phyloP scores from a whole-genome alignment of 2,113 vertebrate species.

The Spilogale gracilis region DNA sequence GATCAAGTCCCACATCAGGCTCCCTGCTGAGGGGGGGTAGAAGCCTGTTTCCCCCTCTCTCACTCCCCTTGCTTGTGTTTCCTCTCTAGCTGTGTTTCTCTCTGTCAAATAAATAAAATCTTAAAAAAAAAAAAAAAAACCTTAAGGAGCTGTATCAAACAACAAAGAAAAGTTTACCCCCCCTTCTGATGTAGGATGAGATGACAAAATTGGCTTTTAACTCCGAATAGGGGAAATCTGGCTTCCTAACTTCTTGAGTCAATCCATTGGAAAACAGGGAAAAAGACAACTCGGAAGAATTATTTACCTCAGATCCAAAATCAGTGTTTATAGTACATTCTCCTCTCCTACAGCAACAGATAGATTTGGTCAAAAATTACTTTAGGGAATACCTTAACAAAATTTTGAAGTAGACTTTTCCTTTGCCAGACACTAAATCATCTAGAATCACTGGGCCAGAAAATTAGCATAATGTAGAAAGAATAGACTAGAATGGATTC shows the following conservation, averaged over 20 bases:
- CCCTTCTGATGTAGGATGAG: neutral
- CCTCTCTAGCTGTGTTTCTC: too few species aligned
- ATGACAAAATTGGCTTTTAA: constrained; percentile 42
- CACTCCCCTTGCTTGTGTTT: too few species aligned
- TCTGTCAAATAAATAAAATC: too few species aligned
- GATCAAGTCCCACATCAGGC: too few species aligned
- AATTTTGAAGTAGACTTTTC: constrained; percentile 3
- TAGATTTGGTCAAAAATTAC: neutral
- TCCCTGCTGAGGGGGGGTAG: too few species aligned
- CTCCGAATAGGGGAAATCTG: neutral
- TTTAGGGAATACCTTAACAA: constrained; percentile 19
- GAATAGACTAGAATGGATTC: neutral
- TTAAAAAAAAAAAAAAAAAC: too few species aligned
- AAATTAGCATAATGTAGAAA: constrained; percentile 32
- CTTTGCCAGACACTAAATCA: neutral
- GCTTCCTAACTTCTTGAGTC: neutral
- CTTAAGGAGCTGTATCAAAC: neutral
- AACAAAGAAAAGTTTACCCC: constrained; percentile 13
- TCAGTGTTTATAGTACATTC: neutral
- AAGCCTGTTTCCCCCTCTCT: too few species aligned
- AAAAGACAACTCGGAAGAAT: constrained; percentile 16
- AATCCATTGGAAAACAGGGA: neutral
- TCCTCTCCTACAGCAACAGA: neutral
- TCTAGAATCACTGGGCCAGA: neutral
- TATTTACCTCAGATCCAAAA: neutral